phyloP scores from a whole-genome alignment of 2,888 invertebrate genomes.

The Platerodrilus igneus region DNA sequence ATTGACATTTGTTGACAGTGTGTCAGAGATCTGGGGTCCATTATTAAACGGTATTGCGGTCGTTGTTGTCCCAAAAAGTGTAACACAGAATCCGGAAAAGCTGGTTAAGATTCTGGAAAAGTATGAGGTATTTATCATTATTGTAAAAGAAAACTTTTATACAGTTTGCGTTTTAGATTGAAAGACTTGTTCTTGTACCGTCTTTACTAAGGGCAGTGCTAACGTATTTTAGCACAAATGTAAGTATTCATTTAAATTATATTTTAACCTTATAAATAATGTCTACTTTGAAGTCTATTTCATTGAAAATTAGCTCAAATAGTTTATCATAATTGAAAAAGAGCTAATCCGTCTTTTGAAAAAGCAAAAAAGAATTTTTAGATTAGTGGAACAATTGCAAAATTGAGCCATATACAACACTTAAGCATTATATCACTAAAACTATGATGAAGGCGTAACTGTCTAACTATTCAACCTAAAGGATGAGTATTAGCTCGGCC shows the following conservation, averaged over 20 bases:
- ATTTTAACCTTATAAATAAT: not conserved
- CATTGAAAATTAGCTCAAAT: too few species aligned
- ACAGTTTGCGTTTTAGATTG: constrained; percentile 53
- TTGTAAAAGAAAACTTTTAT: not conserved
- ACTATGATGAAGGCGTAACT: too few species aligned
- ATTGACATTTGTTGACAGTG: constrained; percentile 84
- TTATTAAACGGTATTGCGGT: constrained; percentile 69
- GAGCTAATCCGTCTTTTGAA: too few species aligned
- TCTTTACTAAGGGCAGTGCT: constrained; percentile 74
- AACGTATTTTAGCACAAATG: constrained; percentile 64
- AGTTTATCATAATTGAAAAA: too few species aligned
- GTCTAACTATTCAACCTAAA: too few species aligned
- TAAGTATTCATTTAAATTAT: constrained; percentile 31
- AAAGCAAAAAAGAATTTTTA: too few species aligned
- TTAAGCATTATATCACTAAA: too few species aligned
- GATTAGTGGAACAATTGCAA: too few species aligned
- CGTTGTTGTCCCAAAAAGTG: constrained; percentile 66
- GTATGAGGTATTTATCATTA: constrained; percentile 54
- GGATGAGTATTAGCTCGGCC: too few species aligned
- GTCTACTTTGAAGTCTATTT: too few species aligned
- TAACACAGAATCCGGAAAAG: constrained; percentile 73
- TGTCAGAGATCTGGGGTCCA: constrained; percentile 83
- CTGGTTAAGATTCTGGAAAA: constrained; percentile 64
- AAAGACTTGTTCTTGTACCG: constrained; percentile 79
- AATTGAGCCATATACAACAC: too few species aligned